Conservation (phyloP, 2,113 vertebrate genomes). For the Erinaceus europaeus region DNA sequence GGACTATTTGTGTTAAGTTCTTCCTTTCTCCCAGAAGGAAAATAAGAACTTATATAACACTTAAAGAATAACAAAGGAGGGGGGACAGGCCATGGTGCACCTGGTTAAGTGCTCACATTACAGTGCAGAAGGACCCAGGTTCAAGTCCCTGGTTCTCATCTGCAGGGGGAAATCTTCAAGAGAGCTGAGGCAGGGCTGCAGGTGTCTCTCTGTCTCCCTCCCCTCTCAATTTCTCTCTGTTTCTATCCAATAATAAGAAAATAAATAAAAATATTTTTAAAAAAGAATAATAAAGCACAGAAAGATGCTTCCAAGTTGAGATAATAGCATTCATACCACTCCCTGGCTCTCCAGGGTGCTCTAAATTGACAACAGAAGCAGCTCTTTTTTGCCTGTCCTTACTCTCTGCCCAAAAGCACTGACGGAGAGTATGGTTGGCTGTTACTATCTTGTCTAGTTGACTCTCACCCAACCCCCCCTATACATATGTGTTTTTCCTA, state of each 20-base stretch:
- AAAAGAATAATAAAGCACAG: not conserved
- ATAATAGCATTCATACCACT: not conserved
- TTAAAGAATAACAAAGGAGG: not conserved
- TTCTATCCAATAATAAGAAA: too few species aligned
- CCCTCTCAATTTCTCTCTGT: too few species aligned
- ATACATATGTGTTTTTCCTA: not conserved
- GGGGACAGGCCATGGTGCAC: too few species aligned
- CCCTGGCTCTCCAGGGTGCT: not conserved
- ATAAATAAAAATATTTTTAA: too few species aligned
- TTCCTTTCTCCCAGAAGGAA: conserved; percentile 10
- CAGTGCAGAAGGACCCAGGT: too few species aligned
- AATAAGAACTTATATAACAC: not conserved
- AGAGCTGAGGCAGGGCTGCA: too few species aligned
- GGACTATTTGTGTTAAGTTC: not conserved
- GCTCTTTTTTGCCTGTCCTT: not conserved
- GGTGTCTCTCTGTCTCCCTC: too few species aligned
- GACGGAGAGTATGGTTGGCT: not conserved
- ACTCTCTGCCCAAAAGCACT: not conserved
- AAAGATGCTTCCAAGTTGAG: not conserved
- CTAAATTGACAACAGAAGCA: not conserved
- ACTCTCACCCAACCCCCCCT: not conserved
- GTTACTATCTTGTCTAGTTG: not conserved
- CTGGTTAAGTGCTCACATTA: too few species aligned
- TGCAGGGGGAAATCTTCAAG: too few species aligned
- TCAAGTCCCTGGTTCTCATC: too few species aligned